Conservation (phyloP, 2,113 vertebrate species). For the Pica pica region DNA sequence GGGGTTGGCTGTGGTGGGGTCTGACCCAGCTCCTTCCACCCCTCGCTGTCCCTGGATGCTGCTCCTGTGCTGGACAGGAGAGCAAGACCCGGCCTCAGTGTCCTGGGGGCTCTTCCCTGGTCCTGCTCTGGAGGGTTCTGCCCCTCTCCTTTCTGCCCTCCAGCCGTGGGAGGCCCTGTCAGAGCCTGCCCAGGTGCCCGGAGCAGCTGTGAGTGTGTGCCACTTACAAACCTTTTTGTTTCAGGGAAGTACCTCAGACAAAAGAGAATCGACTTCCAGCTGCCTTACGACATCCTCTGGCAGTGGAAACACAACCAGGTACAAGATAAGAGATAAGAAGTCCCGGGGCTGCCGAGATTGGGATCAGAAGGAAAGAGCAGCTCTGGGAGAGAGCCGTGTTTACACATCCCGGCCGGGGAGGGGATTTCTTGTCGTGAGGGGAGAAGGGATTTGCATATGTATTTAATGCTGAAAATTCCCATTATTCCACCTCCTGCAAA, state of each 20-base stretch:
- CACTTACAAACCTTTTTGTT: slow-evolving; percentile 22
- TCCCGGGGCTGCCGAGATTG: neutral
- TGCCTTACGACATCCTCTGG: slow-evolving; percentile 96
- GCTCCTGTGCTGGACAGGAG: fast-evolving
- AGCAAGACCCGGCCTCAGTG: fast-evolving
- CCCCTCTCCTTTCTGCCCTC: neutral
- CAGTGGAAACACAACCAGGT: slow-evolving; percentile 97
- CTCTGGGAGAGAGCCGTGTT: neutral
- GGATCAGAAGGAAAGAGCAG: neutral
- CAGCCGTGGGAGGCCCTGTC: neutral
- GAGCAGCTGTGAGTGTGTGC: neutral
- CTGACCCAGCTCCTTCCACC: neutral
- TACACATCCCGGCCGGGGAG: neutral
- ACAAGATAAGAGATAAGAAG: neutral
- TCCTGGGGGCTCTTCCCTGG: neutral
- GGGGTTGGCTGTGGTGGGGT: neutral
- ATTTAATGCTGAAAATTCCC: slow-evolving; percentile 40
- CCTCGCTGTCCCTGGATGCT: fast-evolving
- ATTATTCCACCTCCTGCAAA: slow-evolving; percentile 23
- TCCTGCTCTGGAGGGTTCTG: neutral
- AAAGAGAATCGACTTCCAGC: slow-evolving; percentile 93
- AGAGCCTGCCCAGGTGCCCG: neutral
- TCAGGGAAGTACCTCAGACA: slow-evolving; percentile 96
- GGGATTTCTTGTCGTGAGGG: neutral
- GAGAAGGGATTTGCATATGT: slow-evolving; percentile 33